These are phyloP conservation scores for Mactromeris polynyma DNA, from an alignment of 2,888 invertebrate species.

Conservation along the genomic window DNA sequence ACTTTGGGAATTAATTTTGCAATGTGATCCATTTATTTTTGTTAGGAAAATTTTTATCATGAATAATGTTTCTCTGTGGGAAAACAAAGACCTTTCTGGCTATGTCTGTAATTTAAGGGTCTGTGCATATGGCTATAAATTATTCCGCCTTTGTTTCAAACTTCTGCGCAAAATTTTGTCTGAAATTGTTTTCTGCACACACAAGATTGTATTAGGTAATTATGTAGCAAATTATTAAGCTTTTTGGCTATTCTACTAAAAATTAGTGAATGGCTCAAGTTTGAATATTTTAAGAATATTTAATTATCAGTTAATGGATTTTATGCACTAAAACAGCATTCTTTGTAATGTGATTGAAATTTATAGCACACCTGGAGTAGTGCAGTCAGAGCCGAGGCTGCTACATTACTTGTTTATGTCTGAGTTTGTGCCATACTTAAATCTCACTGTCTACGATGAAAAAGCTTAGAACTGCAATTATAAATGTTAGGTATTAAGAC, in stretches of 20 bases:
- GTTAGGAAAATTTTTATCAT: slow-evolving; percentile 34
- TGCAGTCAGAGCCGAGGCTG: background rate
- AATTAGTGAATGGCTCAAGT: slow-evolving; percentile 17
- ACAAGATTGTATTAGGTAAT: background rate
- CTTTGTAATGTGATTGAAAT: slow-evolving; percentile 12
- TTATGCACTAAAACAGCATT: slow-evolving; percentile 3
- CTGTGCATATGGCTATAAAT: slow-evolving; percentile 35
- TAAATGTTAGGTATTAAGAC: no score
- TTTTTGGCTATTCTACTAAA: background rate
- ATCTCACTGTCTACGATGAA: background rate
- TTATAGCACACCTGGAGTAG: slow-evolving; percentile 2
- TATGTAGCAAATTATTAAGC: background rate
- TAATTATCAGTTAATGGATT: background rate
- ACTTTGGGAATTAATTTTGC: slow-evolving; percentile 53
- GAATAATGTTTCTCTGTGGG: slow-evolving; percentile 10
- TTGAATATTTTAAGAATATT: slow-evolving; percentile 3
- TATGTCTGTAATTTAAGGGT: slow-evolving; percentile 12
- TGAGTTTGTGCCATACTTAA: background rate
- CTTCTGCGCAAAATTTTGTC: background rate
- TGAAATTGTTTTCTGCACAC: slow-evolving; percentile 13
- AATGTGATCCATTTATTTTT: slow-evolving; percentile 54
- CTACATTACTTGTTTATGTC: background rate
- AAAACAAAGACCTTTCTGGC: slow-evolving; percentile 37
- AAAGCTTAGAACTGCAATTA: no score
- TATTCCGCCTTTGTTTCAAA: slow-evolving; percentile 17